Evolutionary conservation across 2,888 invertebrate genomes (phyloP).

Genomic region (Platerodrilus igneus): DNA sequence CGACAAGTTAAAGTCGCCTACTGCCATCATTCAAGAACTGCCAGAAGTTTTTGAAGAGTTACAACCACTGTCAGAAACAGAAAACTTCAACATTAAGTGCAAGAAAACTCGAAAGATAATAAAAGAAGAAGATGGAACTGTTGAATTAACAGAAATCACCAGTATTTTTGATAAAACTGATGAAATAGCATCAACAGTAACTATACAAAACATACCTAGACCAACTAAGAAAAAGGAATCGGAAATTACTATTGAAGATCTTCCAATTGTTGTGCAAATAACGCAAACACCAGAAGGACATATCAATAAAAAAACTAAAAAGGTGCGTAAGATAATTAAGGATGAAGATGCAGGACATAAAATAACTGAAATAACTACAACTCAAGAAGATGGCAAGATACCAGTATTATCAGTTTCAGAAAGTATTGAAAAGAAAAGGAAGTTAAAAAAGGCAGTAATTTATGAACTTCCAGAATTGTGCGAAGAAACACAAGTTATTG

Average conservation of each 20-base stretch:
- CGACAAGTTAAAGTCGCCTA: conserved; percentile 19
- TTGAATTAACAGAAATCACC: conserved; percentile 28
- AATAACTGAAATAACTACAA: conserved; percentile 28
- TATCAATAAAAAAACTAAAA: conserved; percentile 27
- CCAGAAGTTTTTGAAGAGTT: conserved; percentile 28
- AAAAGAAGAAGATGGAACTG: conserved; percentile 10
- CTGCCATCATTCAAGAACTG: conserved; percentile 31
- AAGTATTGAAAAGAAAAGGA: too few relatives aligned
- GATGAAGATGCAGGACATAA: conserved; percentile 37
- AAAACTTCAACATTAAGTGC: conserved; percentile 29
- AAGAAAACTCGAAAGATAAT: conserved; percentile 18
- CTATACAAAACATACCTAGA: too few relatives aligned
- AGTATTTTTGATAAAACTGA: conserved; percentile 45
- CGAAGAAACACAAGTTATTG: conserved; percentile 35
- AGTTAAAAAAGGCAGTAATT: conserved; percentile 23
- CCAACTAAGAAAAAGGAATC: too few relatives aligned
- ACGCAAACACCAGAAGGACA: conserved; percentile 42
- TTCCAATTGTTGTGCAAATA: too few relatives aligned
- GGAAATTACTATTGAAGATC: conserved; percentile 24
- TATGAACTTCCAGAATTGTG: conserved; percentile 31
- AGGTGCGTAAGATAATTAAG: conserved; percentile 28
- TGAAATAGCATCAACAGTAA: too few relatives aligned
- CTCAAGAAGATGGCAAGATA: conserved; percentile 42
- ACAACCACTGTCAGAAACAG: conserved; percentile 29
- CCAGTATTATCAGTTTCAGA: conserved; percentile 44